phyloP scores from a whole-genome alignment of 2,888 invertebrate species.

The Melieria crassipennis region DNA sequence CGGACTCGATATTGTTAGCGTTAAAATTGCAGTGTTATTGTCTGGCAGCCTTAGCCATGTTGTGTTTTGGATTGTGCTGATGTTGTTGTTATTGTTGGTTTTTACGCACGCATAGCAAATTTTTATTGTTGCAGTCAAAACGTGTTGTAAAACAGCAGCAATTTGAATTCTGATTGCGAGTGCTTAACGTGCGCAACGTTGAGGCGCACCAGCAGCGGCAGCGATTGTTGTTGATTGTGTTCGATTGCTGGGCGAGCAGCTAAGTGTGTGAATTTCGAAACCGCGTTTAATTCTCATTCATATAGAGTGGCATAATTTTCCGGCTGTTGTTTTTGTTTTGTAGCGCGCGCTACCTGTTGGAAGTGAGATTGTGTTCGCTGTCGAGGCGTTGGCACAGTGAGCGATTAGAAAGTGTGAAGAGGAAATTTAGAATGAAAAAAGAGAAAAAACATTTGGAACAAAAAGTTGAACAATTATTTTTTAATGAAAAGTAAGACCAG shows the following conservation, averaged over 20 bases:
- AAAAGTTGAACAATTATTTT: no score
- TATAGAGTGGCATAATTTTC: no score
- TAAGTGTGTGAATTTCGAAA: constrained; percentile 30
- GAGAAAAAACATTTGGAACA: background rate
- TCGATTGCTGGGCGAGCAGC: background rate
- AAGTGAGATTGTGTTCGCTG: no score
- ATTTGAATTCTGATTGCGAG: constrained; percentile 32
- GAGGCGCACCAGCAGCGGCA: constrained; percentile 14
- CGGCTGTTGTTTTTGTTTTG: no score
- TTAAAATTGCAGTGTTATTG: no score
- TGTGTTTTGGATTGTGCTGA: background rate
- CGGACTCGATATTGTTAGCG: no score
- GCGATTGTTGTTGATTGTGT: no score
- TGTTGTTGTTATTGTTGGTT: constrained; percentile 29
- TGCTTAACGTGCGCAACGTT: constrained; percentile 18
- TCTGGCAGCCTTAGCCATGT: no score
- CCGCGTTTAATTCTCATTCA: constrained; percentile 8
- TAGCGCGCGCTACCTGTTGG: no score
- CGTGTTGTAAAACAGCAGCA: constrained; percentile 34
- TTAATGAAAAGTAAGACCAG: no score
- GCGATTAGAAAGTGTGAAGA: background rate
- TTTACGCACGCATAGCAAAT: constrained; percentile 16
- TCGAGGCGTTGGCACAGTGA: no score
- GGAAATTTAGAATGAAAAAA: background rate
- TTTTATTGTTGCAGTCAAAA: constrained; percentile 43